Evolutionary conservation across 1,140 invertebrate species (phyloP).

Genomic region (Mycetomoellerius zeteki): DNA sequence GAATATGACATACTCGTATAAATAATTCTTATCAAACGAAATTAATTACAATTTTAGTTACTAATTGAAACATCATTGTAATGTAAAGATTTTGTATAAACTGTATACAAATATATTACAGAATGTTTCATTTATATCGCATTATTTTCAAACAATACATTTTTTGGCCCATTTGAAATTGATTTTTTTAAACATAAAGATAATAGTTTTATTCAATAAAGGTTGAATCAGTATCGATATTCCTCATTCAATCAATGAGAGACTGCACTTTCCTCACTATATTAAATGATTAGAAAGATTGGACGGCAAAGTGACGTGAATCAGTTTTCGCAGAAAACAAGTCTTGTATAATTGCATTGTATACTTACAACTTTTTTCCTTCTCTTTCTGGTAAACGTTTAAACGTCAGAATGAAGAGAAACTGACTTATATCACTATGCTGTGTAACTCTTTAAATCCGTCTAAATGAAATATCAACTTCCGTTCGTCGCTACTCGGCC

Average conservation of each 20-base stretch:
- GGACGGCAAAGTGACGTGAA: background rate
- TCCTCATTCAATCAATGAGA: background rate
- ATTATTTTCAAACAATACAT: background rate
- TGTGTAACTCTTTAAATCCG: conserved; percentile 32
- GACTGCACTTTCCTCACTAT: background rate
- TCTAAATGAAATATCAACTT: conserved; percentile 51
- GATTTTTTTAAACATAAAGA: background rate
- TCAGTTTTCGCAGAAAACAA: background rate
- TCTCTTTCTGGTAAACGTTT: background rate
- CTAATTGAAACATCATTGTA: background rate
- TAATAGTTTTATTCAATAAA: background rate
- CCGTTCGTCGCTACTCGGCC: background rate
- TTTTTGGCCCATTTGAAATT: background rate
- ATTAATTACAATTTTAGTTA: background rate
- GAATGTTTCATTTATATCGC: background rate
- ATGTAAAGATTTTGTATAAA: background rate
- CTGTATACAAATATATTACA: background rate
- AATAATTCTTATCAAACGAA: background rate
- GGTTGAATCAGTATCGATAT: background rate
- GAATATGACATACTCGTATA: background rate
- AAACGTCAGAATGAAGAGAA: background rate
- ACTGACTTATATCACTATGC: background rate
- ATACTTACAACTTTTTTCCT: background rate
- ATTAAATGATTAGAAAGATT: background rate
- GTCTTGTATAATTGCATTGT: background rate